Evolutionary conservation across 1,140 invertebrate genomes (phyloP), one percentile per base, ranked within the genome.

Genomic region (Aphelenchoides besseyi): DNA sequence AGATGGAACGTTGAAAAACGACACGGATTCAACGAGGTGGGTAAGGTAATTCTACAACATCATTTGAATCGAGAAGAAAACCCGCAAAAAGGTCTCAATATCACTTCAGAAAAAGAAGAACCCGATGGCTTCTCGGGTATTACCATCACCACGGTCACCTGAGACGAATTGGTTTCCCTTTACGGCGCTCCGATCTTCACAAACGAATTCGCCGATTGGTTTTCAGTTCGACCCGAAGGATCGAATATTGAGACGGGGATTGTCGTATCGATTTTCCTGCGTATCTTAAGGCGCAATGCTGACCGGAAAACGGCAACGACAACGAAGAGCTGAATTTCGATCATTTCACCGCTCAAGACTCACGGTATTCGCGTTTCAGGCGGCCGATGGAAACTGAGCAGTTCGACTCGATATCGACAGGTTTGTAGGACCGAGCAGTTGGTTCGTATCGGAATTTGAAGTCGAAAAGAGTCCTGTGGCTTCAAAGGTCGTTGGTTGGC

Each of bases 91-190:
- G 41, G 41, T 48, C 41, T 48, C 41, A 48, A 48, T 48, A 48
- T 48, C 41, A 48, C 41, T 48, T 48, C 12, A 48, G n/a, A 48
- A 48, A 16, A 23, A 12, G 41, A 48, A 48, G 41, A 48, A 12
- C 23, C 41, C 41, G 41, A 48, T 23, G 12, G 41, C 23, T 48
- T 12, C 41, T 12, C 41, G n/a, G n/a, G n/a, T n/a, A n/a, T n/a
- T n/a, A n/a, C n/a, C n/a, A n/a, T n/a, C n/a, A n/a, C n/a, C n/a
- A n/a, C n/a, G 41, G 23, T 48, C 12, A 48, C 41, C 41, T 48
- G 41, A 48, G 41, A 48, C 41, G 41, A 48, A 48, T 48, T 48
- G 41, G 41, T 48, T 48, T 48, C 41, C n/a, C 41, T 48, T 48
- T 48, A 48, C 41, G 41, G 41, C n/a, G n/a, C n/a, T n/a, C n/a